Evolutionary conservation across 2,113 vertebrate species (phyloP).

Genomic region (Ptilonorhynchus violaceus): DNA sequence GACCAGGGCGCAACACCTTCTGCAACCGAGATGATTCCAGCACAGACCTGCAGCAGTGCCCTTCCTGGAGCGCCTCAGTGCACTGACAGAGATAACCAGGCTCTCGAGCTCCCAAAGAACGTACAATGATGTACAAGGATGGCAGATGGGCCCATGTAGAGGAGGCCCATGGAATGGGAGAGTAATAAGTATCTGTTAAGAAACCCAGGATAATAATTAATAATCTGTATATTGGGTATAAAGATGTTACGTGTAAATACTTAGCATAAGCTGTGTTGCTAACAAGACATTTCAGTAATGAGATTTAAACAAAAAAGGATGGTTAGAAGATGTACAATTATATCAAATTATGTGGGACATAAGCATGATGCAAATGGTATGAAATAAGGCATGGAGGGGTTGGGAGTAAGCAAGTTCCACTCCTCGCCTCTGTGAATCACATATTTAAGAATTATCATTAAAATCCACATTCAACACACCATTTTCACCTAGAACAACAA

Average conservation of each 20-base stretch:
- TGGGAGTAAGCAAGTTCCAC: no score
- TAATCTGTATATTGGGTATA: neutral
- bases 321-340: neutral
- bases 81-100: neutral
- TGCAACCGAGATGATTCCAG: neutral
- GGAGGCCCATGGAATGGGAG: neutral
- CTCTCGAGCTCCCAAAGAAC: neutral
- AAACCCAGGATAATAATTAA: neutral
- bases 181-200: neutral
- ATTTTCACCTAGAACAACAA: no score
- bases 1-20: neutral
- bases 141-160: neutral
- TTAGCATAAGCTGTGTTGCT: neutral
- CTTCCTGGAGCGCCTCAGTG: neutral
- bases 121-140: neutral
- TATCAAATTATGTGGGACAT: neutral
- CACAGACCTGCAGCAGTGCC: neutral
- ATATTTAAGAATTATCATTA: no score
- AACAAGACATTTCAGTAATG: neutral
- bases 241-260: neutral
- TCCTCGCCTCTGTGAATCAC: no score
- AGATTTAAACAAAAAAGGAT: neutral
- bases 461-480: no score
- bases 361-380: neutral
- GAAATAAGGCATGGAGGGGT: neutral